Evolutionary conservation across 64 coral and sea anemone genomes (phyloP).

Genomic region (Stylophora pistillata): DNA sequence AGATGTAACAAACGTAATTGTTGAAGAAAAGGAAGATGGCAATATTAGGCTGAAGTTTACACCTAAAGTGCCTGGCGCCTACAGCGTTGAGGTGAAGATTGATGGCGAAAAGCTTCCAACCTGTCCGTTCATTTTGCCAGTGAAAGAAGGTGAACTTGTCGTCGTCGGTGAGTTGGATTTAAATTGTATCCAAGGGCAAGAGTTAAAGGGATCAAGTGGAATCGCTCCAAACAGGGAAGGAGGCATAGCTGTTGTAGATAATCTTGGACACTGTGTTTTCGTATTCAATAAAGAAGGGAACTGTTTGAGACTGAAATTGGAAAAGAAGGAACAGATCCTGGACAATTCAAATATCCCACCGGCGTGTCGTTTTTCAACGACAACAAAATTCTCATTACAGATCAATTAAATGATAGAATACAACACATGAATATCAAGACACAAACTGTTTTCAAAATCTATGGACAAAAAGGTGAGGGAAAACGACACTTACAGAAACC

Average conservation of each 20-base stretch:
- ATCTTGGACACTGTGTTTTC: not conserved
- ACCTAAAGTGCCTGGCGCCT: not conserved
- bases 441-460: conserved; percentile 1
- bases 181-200: not conserved
- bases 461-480: conserved; percentile 7
- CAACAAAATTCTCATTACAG: not conserved
- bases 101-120: not conserved
- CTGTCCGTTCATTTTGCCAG: too few relatives aligned
- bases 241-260: not conserved
- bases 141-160: not conserved
- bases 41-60: not conserved
- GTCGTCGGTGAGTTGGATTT: not conserved
- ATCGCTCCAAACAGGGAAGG: not conserved
- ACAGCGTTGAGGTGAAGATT: not conserved
- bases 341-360: not conserved
- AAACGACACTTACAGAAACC: not conserved
- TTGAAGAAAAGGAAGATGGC: not conserved
- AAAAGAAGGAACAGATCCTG: not conserved
- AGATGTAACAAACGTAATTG: not conserved
- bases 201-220: not conserved
- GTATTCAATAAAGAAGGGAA: conserved; percentile 15
- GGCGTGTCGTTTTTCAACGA: not conserved
- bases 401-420: not conserved
- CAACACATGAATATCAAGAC: conserved; percentile 10
- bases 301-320: not conserved